Percentiles rank a stretch among this genome's conserved stretches.
Conservation (phyloP, 2,113 vertebrate genomes). For the Bufo bufo region DNA sequence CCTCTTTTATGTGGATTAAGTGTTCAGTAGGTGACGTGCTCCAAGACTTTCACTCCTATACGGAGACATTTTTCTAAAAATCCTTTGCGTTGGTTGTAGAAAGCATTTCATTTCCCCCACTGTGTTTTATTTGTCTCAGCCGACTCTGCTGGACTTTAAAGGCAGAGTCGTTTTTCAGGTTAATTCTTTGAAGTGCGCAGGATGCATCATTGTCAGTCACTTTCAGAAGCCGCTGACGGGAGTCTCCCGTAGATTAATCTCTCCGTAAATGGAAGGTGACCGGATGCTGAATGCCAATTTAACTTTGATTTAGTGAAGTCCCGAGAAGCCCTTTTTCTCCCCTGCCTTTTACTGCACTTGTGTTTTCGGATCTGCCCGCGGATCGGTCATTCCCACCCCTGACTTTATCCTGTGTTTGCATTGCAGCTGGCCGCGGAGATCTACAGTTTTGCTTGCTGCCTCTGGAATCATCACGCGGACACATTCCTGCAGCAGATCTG, state of each 20-base stretch:
- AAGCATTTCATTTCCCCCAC: background rate
- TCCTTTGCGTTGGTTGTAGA: background rate
- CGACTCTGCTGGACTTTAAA: constrained; percentile 25
- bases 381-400: background rate
- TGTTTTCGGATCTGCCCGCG: background rate
- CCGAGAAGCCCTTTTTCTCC: background rate
- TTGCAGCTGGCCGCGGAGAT: constrained; percentile 91
- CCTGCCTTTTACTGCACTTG: constrained; percentile 1
- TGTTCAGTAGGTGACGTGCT: no score
- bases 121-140: background rate
- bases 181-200: constrained; percentile 24
- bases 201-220: constrained; percentile 33
- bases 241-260: constrained; percentile 34
- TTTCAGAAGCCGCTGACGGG: background rate
- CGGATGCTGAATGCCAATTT: constrained; percentile 18
- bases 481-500: constrained; percentile 90
- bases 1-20: no score
- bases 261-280: constrained; percentile 25
- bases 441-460: constrained; percentile 92
- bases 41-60: no score
- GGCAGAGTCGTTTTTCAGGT: constrained; percentile 29
- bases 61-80: no score
- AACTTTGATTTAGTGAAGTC: constrained; percentile 33
- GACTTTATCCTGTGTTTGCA: constrained; percentile 50
- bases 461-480: constrained; percentile 97